Evolutionary conservation across 2,113 vertebrate genomes (phyloP).

Genomic region (Siphamia tubifer): DNA sequence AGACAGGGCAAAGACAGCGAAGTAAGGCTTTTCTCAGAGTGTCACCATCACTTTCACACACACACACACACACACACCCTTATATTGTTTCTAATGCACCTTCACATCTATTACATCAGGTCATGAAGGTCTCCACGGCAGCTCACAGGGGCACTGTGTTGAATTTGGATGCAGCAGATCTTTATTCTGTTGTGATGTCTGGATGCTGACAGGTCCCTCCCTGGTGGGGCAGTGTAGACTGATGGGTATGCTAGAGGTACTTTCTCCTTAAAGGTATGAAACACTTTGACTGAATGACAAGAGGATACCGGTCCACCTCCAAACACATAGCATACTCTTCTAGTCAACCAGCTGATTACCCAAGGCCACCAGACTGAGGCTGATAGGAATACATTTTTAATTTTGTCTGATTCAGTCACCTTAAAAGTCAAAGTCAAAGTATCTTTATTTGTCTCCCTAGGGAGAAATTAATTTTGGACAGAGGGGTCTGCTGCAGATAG

Average conservation of each 20-base stretch:
- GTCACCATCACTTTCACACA: background rate
- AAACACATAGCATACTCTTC: constrained; percentile 7
- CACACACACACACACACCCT: background rate
- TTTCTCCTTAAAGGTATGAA: constrained; percentile 41
- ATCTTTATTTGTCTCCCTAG: too few species aligned
- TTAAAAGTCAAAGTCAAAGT: too few species aligned
- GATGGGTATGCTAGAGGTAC: constrained; percentile 46
- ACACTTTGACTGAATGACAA: constrained; percentile 33
- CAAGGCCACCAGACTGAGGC: constrained; percentile 1
- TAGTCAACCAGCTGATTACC: constrained; percentile 27
- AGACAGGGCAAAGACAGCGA: constrained; percentile 26
- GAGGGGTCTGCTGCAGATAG: too few species aligned
- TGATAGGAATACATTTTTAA: too few species aligned
- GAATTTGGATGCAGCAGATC: constrained; percentile 34
- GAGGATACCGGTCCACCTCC: constrained; percentile 24
- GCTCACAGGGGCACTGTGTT: constrained; percentile 15
- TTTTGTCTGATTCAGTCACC: too few species aligned
- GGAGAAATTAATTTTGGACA: too few species aligned
- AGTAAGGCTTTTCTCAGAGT: background rate
- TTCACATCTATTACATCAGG: background rate
- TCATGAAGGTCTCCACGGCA: constrained; percentile 20
- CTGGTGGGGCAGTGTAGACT: constrained; percentile 9
- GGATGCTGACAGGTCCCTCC: constrained; percentile 42
- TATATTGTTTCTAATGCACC: too few species aligned
- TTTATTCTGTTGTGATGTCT: constrained; percentile 18